A percentile compares a stretch with the other conserved stretches of the same genome.
Evolutionary conservation across 2,888 invertebrate genomes (phyloP).

Genomic region (Drosophila anomalata): DNA sequence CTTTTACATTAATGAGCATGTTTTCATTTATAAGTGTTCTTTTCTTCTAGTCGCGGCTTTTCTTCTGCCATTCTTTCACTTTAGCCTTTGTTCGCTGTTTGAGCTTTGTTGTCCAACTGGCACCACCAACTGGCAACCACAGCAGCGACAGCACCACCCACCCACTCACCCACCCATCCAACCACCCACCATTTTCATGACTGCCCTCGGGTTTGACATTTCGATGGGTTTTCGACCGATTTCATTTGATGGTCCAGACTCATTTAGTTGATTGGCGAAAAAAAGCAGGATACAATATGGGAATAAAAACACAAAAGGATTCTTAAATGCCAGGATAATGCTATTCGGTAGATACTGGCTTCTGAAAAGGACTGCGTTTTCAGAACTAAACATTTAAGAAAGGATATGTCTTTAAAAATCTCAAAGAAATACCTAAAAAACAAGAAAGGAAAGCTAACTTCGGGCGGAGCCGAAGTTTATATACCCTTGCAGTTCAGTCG

Average conservation of each 20-base stretch:
- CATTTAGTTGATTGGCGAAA: constrained; percentile 68
- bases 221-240: constrained; percentile 44
- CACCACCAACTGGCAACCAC: not conserved
- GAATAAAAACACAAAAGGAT: not conserved
- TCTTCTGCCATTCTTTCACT: constrained; percentile 20
- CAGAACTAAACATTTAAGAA: too few species aligned
- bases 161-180: not conserved
- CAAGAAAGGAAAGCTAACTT: too few species aligned
- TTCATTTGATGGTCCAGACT: constrained; percentile 73
- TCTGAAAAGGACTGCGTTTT: not conserved
- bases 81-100: constrained; percentile 27
- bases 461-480: too few species aligned
- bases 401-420: too few species aligned
- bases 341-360: not conserved
- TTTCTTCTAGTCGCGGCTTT: constrained; percentile 31
- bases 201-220: constrained; percentile 40
- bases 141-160: not conserved
- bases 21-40: constrained; percentile 77
- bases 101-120: constrained; percentile 21
- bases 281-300: not conserved
- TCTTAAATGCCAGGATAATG: not conserved
- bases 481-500: too few species aligned
- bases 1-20: constrained; percentile 79
- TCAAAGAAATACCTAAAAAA: too few species aligned
- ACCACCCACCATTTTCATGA: not conserved